Evolutionary conservation across 2,888 invertebrate genomes (phyloP), one percentile per base, ranked within the genome.

Genomic region (Pasiphila rectangulata): DNA sequence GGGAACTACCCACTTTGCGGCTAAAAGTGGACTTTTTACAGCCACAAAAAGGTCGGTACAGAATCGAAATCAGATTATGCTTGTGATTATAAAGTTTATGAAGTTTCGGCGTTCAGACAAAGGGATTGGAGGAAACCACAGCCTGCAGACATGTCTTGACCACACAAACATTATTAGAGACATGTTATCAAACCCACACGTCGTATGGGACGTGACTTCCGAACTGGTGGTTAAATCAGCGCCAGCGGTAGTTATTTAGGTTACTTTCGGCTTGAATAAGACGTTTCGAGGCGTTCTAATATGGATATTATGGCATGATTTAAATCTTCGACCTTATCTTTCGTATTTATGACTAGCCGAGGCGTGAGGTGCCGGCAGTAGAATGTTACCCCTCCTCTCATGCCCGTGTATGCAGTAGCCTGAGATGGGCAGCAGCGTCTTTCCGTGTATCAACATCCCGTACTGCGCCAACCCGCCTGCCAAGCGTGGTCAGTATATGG

Each of bases 61-160:
- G 75, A 78, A 83, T 81, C 77, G 80, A 79, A 83, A 82, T 79
- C 77, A 74, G 83, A 83, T 83, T 82, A 83, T 64, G 67, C 75
- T 75, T 70, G 77, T 72, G 77, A 80, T 83, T 79, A 78, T 66
- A 69, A 83, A 86, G 80, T 83, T 82, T 79, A 78, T 66, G 67
- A 84, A 86, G 79, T 84, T 86, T 75, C 66, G 71, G 73, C 63
- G 50, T 60, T 53, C 42, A 61, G 55, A 65, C 69, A 72, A 75
- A 76, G 73, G 64, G 75, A 70, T 59, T 58, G 44, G 55, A 52
- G 60, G 65, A 56, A 60, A 73, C 73, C 74, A 63, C 74, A 72
- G 68, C 49, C 60, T 61, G 52, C 54, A 57, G 49, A 63, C 56
- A 50, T 52, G 35, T 12, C 27, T 53, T 56, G 60, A 79, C 79